A percentile compares a stretch with the other conserved stretches of the same genome.
These are phyloP conservation scores for Caenorhabditis sulstoni DNA, from an alignment of 2,888 invertebrate species.

Conservation along the genomic window DNA sequence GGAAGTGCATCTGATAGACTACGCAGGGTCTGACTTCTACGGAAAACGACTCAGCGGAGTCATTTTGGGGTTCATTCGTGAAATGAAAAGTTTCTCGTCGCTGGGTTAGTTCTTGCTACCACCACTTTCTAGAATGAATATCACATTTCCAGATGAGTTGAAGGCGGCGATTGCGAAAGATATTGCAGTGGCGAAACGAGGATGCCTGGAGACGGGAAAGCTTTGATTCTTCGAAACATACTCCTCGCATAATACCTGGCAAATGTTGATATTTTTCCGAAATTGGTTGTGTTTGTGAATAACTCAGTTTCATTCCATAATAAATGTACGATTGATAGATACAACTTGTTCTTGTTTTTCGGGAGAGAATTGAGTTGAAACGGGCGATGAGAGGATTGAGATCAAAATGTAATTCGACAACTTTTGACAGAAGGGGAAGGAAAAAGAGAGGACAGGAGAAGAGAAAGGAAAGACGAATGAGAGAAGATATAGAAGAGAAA, in stretches of 20 bases:
- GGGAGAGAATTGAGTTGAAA: slow-evolving; percentile 2
- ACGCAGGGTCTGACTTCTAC: slow-evolving; percentile 87
- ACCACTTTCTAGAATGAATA: background rate
- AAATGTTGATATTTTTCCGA: background rate
- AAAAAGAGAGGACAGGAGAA: slow-evolving; percentile 5
- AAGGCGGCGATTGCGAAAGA: slow-evolving; percentile 89
- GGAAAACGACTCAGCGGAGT: slow-evolving; percentile 88
- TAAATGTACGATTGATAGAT: slow-evolving; percentile 14
- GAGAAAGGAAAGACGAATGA: slow-evolving; percentile 39
- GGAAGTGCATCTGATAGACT: slow-evolving; percentile 76
- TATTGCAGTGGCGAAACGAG: slow-evolving; percentile 85
- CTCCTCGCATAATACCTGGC: slow-evolving; percentile 6
- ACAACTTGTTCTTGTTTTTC: background rate
- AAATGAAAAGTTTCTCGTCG: slow-evolving; percentile 89
- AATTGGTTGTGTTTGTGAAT: slow-evolving; percentile 42
- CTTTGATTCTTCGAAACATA: slow-evolving; percentile 9
- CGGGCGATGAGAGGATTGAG: background rate
- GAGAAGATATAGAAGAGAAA: slow-evolving; percentile 8
- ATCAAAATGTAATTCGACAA: slow-evolving; percentile 33
- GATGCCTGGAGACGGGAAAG: slow-evolving; percentile 26
- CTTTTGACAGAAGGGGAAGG: slow-evolving; percentile 15
- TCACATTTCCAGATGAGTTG: slow-evolving; percentile 85
- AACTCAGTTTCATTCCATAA: slow-evolving; percentile 45
- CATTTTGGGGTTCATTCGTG: slow-evolving; percentile 89
- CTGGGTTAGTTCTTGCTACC: slow-evolving; percentile 82